phyloP scores from a whole-genome alignment of 2,888 invertebrate genomes.

The Alcis repandata region DNA sequence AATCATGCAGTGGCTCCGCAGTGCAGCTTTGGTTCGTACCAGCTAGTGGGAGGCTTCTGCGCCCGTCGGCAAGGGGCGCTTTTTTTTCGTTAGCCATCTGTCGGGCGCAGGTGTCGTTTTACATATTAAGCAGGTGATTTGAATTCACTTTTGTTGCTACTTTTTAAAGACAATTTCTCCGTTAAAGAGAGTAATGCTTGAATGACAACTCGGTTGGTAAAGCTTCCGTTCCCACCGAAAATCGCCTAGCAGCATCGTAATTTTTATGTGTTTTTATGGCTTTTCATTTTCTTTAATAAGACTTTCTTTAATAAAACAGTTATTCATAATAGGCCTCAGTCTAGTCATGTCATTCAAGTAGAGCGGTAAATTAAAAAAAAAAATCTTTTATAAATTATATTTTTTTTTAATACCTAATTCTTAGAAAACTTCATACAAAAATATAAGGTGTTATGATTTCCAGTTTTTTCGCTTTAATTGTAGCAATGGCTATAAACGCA shows the following conservation, averaged over 20 bases:
- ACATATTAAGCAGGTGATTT: constrained; percentile 83
- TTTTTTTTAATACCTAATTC: neutral
- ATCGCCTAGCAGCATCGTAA: neutral
- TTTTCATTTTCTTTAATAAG: neutral
- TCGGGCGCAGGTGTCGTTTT: constrained; percentile 79
- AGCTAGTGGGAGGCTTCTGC: constrained; percentile 51
- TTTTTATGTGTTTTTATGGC: constrained; percentile 3
- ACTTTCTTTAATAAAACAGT: neutral
- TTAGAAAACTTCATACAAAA: neutral
- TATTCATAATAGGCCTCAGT: neutral
- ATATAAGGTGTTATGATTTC: too few relatives aligned
- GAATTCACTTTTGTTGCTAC: constrained; percentile 67
- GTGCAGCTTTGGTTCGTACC: constrained; percentile 40
- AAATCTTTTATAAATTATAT: too few relatives aligned
- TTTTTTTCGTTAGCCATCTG: constrained; percentile 77
- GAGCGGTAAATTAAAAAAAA: too few relatives aligned
- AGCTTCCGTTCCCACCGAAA: constrained; percentile 38
- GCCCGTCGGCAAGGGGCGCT: constrained; percentile 56
- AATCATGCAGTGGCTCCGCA: neutral
- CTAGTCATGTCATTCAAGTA: too few relatives aligned
- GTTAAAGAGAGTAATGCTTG: constrained; percentile 39
- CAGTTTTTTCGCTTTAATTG: neutral
- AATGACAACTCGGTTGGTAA: constrained; percentile 33
- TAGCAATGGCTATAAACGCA: neutral
- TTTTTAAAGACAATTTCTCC: constrained; percentile 48